These are phyloP conservation scores for Drosophila pullipes DNA, from an alignment of 2,888 invertebrate species.

Conservation along the genomic window DNA sequence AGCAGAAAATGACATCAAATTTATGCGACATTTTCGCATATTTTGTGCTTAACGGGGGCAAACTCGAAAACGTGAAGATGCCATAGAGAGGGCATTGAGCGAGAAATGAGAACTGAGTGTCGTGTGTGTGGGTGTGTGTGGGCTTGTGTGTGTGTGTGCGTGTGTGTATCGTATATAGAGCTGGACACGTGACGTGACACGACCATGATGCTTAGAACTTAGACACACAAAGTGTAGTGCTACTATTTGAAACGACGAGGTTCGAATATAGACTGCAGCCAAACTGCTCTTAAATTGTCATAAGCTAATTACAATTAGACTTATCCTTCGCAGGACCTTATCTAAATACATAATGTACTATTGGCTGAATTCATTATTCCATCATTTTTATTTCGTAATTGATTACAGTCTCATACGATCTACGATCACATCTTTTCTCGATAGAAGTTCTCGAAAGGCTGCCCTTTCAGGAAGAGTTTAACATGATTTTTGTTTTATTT, in stretches of 20 bases:
- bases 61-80: conserved; percentile 9
- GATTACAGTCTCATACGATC: too few species aligned
- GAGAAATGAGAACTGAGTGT: conserved; percentile 2
- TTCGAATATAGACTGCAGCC: neutral
- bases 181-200: conserved; percentile 28
- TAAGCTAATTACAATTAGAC: neutral
- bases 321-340: neutral
- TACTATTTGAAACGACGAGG: neutral
- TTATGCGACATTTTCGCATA: conserved; percentile 64
- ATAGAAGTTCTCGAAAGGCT: neutral
- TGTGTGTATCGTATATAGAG: neutral
- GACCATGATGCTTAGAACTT: neutral
- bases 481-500: too few species aligned
- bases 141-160: neutral
- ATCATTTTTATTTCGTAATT: too few species aligned
- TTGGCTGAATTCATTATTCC: neutral
- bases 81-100: neutral
- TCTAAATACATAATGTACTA: neutral
- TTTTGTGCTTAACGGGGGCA: conserved; percentile 58
- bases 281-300: neutral
- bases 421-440: neutral
- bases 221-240: neutral
- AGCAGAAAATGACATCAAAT: conserved; percentile 57
- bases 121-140: neutral
- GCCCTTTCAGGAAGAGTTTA: neutral